Conservation (phyloP, 2,888 invertebrate genomes). For the Marronus borbonicus region DNA sequence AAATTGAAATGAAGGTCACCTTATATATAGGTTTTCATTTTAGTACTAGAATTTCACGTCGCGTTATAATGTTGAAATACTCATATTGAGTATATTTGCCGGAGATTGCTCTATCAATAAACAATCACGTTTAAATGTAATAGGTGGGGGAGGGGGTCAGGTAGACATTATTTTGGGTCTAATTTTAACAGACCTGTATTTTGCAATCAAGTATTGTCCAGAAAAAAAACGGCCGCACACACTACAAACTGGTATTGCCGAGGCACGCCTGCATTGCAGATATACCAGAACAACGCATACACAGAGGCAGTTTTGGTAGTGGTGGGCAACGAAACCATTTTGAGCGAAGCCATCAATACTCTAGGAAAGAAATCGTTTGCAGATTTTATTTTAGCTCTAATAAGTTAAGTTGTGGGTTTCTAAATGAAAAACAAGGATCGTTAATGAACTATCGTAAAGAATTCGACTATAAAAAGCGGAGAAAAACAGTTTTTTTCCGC, state of each 20-base stretch:
- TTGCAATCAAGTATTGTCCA: constrained; percentile 66
- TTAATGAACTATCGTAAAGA: background rate
- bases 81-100: constrained; percentile 57
- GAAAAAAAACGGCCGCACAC: constrained; percentile 68
- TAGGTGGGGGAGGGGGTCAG: constrained; percentile 66
- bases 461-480: background rate
- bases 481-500: background rate
- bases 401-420: background rate
- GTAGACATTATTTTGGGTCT: constrained; percentile 59
- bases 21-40: constrained; percentile 57
- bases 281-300: constrained; percentile 71
- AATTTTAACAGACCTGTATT: constrained; percentile 63
- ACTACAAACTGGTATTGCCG: constrained; percentile 67
- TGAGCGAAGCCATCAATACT: constrained; percentile 67
- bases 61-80: constrained; percentile 51
- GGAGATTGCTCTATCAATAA: constrained; percentile 63
- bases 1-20: constrained; percentile 60
- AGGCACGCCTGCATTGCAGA: constrained; percentile 72
- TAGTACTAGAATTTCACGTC: constrained; percentile 53
- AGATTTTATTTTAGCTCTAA: background rate
- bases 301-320: constrained; percentile 67
- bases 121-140: constrained; percentile 62
- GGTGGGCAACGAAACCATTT: constrained; percentile 71
- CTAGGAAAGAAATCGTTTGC: constrained; percentile 44
- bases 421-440: background rate